Conservation (phyloP, 2,888 invertebrate genomes). For the Agrotis ipsilon region DNA sequence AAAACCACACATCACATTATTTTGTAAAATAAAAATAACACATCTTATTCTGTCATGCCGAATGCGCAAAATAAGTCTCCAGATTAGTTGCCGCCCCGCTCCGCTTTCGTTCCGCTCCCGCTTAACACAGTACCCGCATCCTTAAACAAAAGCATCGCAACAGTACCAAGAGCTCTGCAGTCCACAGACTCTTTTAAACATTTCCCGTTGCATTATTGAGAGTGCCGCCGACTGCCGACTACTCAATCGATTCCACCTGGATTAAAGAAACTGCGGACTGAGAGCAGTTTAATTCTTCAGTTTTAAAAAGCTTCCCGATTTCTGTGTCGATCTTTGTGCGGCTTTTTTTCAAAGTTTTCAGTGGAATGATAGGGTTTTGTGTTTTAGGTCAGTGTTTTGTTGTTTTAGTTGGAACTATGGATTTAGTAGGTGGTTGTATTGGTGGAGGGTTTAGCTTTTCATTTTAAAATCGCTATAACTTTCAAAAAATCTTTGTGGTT, state of each 20-base stretch:
- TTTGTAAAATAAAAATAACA: too few relatives aligned
- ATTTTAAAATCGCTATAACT: too few relatives aligned
- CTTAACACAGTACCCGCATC: constrained; percentile 19
- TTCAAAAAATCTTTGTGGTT: too few relatives aligned
- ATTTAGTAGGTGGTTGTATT: not conserved
- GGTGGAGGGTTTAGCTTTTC: too few relatives aligned
- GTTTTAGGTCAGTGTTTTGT: not conserved
- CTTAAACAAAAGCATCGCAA: constrained; percentile 72
- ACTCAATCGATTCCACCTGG: constrained; percentile 72
- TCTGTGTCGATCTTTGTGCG: constrained; percentile 38
- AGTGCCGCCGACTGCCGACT: constrained; percentile 70
- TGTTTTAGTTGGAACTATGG: not conserved
- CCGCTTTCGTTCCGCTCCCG: not conserved
- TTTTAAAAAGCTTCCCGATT: constrained; percentile 62
- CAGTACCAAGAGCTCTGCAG: constrained; percentile 64
- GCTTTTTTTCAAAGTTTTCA: constrained; percentile 33
- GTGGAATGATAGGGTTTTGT: not conserved
- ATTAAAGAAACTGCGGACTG: constrained; percentile 61
- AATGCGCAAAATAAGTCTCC: too few relatives aligned
- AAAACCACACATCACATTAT: too few relatives aligned
- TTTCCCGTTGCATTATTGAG: constrained; percentile 73
- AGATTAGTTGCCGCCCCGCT: too few relatives aligned
- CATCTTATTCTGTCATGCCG: too few relatives aligned
- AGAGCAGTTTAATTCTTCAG: constrained; percentile 63
- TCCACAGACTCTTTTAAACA: constrained; percentile 77